Conservation (phyloP, 2,888 invertebrate genomes). For the Sussaba pulchella region DNA sequence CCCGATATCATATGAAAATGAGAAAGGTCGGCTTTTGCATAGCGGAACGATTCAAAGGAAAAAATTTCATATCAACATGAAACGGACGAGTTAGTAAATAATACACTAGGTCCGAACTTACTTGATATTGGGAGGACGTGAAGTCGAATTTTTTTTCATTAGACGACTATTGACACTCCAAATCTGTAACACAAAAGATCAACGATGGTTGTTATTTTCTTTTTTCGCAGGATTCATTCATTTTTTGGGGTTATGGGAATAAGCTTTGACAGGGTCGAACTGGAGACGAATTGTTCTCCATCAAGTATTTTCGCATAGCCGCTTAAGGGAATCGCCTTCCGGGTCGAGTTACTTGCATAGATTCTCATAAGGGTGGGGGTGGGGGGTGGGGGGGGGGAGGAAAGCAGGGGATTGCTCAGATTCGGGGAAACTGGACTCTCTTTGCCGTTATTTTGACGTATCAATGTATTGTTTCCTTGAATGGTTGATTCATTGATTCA, state of each 20-base stretch:
- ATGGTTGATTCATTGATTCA: too few species aligned
- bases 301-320: too few species aligned
- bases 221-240: background rate
- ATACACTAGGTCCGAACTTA: slow-evolving; percentile 64
- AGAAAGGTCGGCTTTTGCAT: slow-evolving; percentile 15
- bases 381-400: too few species aligned
- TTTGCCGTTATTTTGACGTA: too few species aligned
- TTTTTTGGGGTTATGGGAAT: background rate
- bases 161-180: slow-evolving; percentile 61
- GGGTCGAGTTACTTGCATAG: too few species aligned
- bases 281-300: too few species aligned
- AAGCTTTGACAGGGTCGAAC: too few species aligned
- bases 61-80: background rate
- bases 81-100: background rate
- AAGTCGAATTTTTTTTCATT: slow-evolving; percentile 69
- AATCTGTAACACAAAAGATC: slow-evolving; percentile 70
- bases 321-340: too few species aligned
- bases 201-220: slow-evolving; percentile 11
- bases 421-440: too few species aligned
- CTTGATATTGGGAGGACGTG: slow-evolving; percentile 69
- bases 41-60: background rate
- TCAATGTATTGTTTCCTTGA: too few species aligned
- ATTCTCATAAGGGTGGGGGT: too few species aligned
- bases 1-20: slow-evolving; percentile 25
- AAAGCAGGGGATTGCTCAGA: too few species aligned